Conservation (phyloP, 2,113 vertebrate genomes). For the Callaeas wilsoni region DNA sequence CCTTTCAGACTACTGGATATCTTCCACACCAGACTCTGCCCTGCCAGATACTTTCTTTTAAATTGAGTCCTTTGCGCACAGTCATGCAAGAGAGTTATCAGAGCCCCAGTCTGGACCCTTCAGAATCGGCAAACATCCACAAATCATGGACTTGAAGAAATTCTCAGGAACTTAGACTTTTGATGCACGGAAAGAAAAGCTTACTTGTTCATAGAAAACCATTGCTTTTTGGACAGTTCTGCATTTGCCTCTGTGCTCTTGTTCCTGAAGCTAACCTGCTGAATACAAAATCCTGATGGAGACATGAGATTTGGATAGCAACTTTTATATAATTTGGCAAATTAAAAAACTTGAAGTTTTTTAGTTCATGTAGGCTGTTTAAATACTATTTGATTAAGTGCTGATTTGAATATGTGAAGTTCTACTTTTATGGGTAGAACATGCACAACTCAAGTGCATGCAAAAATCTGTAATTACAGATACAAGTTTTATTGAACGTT, state of each 20-base stretch:
- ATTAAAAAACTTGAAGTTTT: background rate
- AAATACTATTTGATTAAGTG: background rate
- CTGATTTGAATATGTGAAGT: background rate
- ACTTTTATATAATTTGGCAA: background rate
- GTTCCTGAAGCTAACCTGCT: background rate
- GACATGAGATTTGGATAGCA: background rate
- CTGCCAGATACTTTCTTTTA: conserved; percentile 56
- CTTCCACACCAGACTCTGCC: conserved; percentile 48
- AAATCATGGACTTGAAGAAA: conserved; percentile 47
- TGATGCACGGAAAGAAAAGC: background rate
- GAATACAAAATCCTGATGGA: background rate
- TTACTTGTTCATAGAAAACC: background rate
- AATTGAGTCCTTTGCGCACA: conserved; percentile 48
- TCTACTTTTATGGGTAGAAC: background rate
- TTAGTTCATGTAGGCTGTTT: background rate
- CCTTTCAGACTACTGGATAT: conserved; percentile 61
- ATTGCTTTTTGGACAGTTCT: background rate
- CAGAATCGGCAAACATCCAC: conserved; percentile 1
- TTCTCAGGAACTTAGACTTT: conserved; percentile 34
- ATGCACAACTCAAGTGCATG: background rate
- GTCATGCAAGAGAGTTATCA: conserved; percentile 48
- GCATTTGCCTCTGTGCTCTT: background rate
- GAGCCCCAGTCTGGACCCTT: conserved; percentile 9
- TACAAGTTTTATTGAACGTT: background rate
- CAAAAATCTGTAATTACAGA: background rate